A percentile compares a stretch with the other conserved stretches of the same genome.
Conservation (phyloP, 2,888 invertebrate genomes). For the Melinaea marsaeus region DNA sequence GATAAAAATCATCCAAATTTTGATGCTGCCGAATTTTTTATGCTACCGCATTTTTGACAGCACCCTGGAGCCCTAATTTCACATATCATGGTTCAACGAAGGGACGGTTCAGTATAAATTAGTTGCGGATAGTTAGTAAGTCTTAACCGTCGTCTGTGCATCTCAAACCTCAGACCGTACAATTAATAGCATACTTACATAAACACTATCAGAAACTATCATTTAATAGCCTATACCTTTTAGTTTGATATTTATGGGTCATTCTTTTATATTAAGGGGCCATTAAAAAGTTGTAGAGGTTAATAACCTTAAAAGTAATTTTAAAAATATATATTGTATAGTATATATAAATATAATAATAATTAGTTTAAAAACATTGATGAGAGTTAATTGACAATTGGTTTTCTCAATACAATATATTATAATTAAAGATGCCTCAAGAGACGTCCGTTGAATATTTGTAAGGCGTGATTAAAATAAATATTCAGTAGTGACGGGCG, state of each 20-base stretch:
- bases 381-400: slow-evolving; percentile 29
- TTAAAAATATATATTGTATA: no score
- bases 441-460: slow-evolving; percentile 53
- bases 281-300: slow-evolving; percentile 10
- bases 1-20: background rate
- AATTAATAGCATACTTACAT: slow-evolving; percentile 16
- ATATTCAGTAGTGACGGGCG: slow-evolving; percentile 70
- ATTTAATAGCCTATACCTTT: slow-evolving; percentile 17
- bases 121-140: slow-evolving; percentile 70
- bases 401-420: slow-evolving; percentile 35
- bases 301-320: slow-evolving; percentile 4
- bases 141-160: slow-evolving; percentile 55
- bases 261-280: slow-evolving; percentile 18
- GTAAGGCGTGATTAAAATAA: slow-evolving; percentile 71
- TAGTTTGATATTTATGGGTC: slow-evolving; percentile 23
- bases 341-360: background rate
- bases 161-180: slow-evolving; percentile 2
- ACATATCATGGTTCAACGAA: slow-evolving; percentile 51
- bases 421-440: slow-evolving; percentile 53
- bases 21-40: background rate
- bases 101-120: slow-evolving; percentile 57
- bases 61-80: slow-evolving; percentile 27
- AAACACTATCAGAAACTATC: slow-evolving; percentile 16
- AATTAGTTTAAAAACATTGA: background rate
- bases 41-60: background rate